Evolutionary conservation across 2,888 invertebrate species (phyloP), one percentile per base, ranked within the genome.

Genomic region (Hirtodrosophila duncani): DNA sequence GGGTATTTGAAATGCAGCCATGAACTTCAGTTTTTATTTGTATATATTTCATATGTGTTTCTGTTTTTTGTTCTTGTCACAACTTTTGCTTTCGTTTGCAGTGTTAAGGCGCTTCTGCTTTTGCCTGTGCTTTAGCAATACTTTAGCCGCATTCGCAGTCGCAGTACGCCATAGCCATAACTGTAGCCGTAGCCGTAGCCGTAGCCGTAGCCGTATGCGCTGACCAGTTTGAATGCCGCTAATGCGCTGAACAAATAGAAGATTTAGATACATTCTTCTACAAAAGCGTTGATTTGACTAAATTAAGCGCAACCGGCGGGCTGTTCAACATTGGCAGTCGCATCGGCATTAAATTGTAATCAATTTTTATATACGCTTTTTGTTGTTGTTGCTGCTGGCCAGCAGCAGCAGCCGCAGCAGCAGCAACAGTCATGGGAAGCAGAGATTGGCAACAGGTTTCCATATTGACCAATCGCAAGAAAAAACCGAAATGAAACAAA

Each of bases 221-320:
- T 61, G 69, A 63, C 74, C 74, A 65, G 63, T 63, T 67, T 67
- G 27, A 42, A 11, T 41, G 42, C 43, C 38, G 67, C 60, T 64
- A 77, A 71, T 67, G 64, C 59, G 68, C 29, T 48, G 18, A 58
- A 43, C 55, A 67, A 67, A 68, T 51, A 55, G 36, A 64, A 70
- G 55, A 67, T 67, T 67, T 50, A 58, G 65, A 57, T 50, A 63
- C 48, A 53, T 61, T 63, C 38, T 52, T 51, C 49, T 18, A 65
- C 63, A 74, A 74, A 69, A 59, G 64, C 57, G 72, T 65, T 71
- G 77, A 74, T 79, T 79, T 62, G 61, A 56, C 74, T 67, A 79
- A 75, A 79, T 79, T 71, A 65, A 67, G 59, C 57, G 44, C 65
- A 53, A 33, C 46, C 39, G 29, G 26, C 27, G 20, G 21, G 11